A percentile compares a stretch with the other conserved stretches of the same genome.
Conservation (phyloP, 2,888 invertebrate genomes). For the Salticus scenicus region DNA sequence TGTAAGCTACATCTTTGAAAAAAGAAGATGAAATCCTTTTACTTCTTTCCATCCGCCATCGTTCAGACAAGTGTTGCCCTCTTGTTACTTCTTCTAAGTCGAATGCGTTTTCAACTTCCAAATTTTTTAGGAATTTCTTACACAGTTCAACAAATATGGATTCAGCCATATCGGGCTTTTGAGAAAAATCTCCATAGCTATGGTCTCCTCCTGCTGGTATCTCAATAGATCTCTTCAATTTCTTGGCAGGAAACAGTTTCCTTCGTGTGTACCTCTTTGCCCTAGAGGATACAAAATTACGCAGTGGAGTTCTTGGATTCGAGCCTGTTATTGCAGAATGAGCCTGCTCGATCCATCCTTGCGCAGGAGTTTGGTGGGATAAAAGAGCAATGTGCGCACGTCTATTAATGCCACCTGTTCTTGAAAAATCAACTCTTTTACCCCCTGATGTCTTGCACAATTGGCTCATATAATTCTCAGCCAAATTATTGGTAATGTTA, state of each 20-base stretch:
- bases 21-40: neutral
- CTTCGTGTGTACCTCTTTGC: neutral
- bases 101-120: neutral
- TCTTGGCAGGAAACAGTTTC: neutral
- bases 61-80: neutral
- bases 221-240: neutral
- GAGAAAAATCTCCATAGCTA: neutral
- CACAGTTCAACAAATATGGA: neutral
- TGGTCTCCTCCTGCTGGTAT: neutral
- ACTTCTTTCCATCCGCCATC: neutral
- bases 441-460: conserved; percentile 22
- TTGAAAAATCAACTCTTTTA: conserved; percentile 18
- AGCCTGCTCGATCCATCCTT: neutral
- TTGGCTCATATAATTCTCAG: conserved; percentile 31
- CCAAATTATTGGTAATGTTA: conserved; percentile 24
- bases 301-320: neutral
- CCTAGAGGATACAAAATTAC: neutral
- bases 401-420: conserved; percentile 13
- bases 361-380: conserved; percentile 24
- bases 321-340: neutral
- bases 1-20: neutral
- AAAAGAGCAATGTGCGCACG: conserved; percentile 16
- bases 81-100: neutral
- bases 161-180: conserved; percentile 1
- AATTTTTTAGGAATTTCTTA: neutral